Evolutionary conservation across 2,888 invertebrate species (phyloP).

Genomic region (Operophtera brumata): DNA sequence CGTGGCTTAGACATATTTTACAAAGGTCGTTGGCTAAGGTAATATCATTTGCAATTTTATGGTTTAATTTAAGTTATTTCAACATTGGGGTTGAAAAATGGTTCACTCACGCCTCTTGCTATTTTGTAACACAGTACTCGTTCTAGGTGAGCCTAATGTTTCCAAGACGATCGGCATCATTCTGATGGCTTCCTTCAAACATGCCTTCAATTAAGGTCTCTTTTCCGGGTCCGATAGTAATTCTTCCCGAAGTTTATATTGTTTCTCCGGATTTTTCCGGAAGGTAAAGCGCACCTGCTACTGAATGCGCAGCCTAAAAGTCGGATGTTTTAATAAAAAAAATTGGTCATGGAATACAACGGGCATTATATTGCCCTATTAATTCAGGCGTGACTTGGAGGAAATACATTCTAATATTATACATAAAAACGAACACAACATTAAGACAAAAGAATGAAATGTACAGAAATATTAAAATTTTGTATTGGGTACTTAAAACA

Average conservation of each 20-base stretch:
- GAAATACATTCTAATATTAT: no score
- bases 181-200: slow-evolving; percentile 86
- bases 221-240: slow-evolving; percentile 50
- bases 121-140: slow-evolving; percentile 83
- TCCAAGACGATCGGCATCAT: slow-evolving; percentile 81
- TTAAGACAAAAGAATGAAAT: no score
- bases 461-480: no score
- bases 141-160: slow-evolving; percentile 75
- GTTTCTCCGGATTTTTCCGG: slow-evolving; percentile 83
- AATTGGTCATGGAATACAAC: no score
- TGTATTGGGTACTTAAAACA: no score
- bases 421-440: no score
- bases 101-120: slow-evolving; percentile 80
- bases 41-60: no score
- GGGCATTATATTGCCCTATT: no score
- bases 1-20: no score
- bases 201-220: slow-evolving; percentile 83
- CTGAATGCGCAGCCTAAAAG: slow-evolving; percentile 78
- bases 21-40: no score
- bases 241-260: slow-evolving; percentile 82
- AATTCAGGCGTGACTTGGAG: no score
- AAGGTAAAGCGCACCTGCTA: slow-evolving; percentile 79
- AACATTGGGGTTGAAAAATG: not conserved
- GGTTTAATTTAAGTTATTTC: no score
- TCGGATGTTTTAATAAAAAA: not conserved